Evolutionary conservation across 1,140 invertebrate genomes (phyloP), one percentile per base, ranked within the genome.

Genomic region (Drosophila paulistorum): DNA sequence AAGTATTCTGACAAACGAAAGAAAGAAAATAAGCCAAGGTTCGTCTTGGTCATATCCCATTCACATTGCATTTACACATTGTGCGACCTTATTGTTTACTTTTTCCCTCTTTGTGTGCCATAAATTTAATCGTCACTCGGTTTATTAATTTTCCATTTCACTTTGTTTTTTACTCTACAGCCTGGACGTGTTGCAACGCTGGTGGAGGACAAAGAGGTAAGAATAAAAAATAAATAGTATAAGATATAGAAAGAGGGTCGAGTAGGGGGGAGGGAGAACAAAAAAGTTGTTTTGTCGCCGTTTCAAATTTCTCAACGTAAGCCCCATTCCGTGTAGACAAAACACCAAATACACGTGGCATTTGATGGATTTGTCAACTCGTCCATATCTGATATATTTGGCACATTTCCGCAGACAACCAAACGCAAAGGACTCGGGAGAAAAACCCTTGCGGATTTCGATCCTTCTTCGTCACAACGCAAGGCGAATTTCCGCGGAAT

Each of bases 181-280:
- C 96, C 96, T 30, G 96, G 96, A 35, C 93, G 96, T 80, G 96
- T 97, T 5, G 96, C 95, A 10, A 97, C 96, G 33, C 92, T 97
- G 54, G 93, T 96, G 35, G 94, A 96, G 92, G 95, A 96, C 75
- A 93, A 94, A 90, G 94, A 95, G 93, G 96, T 96, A 93, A 94
- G 94, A 61, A 66, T 35, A 45, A 11, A 26, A 48, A 26, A 7
- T 17, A 54, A 17, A 59, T 20, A 35, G 55, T 58, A 30, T 63
- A 26, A 58, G 48, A 14, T 37, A 39, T 35, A 45, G 64, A 68
- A 57, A 65, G 23, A 41, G 41, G 17, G 35, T 7, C 33, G 23
- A 2, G 13, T 9, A 35, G 4, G 4, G 2, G 20, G 20, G 23
- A 23, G 1, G 23, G 23, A 23, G 9, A 2, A 1, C 33, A 58